A percentile compares a stretch with the other conserved stretches of the same genome.
These are phyloP conservation scores for Drosophila dives DNA, from an alignment of 2,888 invertebrate genomes.

Conservation along the genomic window DNA sequence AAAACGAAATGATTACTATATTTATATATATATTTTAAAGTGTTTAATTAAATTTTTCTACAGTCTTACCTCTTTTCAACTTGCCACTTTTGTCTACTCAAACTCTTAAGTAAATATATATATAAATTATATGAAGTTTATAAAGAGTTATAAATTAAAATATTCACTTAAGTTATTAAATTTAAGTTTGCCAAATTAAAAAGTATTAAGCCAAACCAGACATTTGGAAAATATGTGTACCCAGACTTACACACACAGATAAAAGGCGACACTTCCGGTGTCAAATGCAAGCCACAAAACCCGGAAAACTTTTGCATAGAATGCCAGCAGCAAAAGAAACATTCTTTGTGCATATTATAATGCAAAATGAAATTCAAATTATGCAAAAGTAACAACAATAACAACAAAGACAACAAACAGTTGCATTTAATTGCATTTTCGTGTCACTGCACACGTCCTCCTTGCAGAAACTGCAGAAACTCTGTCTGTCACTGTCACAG, in stretches of 20 bases:
- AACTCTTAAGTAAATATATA: background rate
- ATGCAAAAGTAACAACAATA: slow-evolving; percentile 27
- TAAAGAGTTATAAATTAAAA: background rate
- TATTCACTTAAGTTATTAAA: slow-evolving; percentile 46
- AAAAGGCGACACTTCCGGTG: slow-evolving; percentile 46
- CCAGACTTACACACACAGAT: slow-evolving; percentile 11
- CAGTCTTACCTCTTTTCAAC: too few species aligned
- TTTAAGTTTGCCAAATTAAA: slow-evolving; percentile 17
- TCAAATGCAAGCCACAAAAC: slow-evolving; percentile 39
- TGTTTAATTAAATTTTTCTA: background rate
- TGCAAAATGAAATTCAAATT: slow-evolving; percentile 55
- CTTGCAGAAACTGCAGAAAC: slow-evolving; percentile 12
- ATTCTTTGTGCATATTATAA: slow-evolving; percentile 52
- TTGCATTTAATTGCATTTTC: slow-evolving; percentile 68
- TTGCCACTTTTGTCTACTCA: background rate
- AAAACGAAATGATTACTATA: too few species aligned
- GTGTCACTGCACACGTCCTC: slow-evolving; percentile 29
- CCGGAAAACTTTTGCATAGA: slow-evolving; percentile 36
- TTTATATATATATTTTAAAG: background rate
- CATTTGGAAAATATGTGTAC: slow-evolving; percentile 31
- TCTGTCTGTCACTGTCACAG: slow-evolving; percentile 31
- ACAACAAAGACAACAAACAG: slow-evolving; percentile 17
- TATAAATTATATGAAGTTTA: background rate
- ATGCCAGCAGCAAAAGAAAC: slow-evolving; percentile 14
- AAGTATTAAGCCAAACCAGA: slow-evolving; percentile 22